phyloP scores from a whole-genome alignment of 2,113 vertebrate genomes.

The Zosterops pallidus region DNA sequence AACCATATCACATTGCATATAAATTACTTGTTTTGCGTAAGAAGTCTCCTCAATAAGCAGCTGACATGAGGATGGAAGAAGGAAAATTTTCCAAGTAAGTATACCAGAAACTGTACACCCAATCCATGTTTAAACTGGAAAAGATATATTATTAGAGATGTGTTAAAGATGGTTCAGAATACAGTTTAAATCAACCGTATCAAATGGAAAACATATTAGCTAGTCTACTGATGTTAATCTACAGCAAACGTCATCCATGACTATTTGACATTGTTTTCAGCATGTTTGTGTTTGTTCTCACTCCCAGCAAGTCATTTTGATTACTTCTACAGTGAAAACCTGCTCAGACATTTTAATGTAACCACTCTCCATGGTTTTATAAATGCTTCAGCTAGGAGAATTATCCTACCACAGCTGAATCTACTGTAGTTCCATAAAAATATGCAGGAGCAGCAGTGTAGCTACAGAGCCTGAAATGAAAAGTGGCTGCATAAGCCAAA shows the following conservation, averaged over 20 bases:
- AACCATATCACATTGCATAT: not conserved
- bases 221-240: not conserved
- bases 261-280: not conserved
- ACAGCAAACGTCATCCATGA: not conserved
- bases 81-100: not conserved
- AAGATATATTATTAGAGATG: not conserved
- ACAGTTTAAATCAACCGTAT: not conserved
- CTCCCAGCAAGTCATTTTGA: not conserved
- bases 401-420: not conserved
- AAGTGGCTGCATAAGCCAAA: not conserved
- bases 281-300: not conserved
- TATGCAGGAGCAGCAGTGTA: not conserved
- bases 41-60: not conserved
- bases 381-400: not conserved
- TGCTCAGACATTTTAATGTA: not conserved
- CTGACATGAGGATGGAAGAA: not conserved
- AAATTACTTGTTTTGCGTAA: not conserved
- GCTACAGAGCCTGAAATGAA: not conserved
- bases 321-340: not conserved
- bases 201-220: not conserved
- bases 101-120: not conserved
- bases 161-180: not conserved
- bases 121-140: not conserved
- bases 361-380: not conserved
- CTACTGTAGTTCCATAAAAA: not conserved